Base-by-base conservation (phyloP, 2,113 vertebrate genomes). In the Plecturocebus donacophilus region DNA sequence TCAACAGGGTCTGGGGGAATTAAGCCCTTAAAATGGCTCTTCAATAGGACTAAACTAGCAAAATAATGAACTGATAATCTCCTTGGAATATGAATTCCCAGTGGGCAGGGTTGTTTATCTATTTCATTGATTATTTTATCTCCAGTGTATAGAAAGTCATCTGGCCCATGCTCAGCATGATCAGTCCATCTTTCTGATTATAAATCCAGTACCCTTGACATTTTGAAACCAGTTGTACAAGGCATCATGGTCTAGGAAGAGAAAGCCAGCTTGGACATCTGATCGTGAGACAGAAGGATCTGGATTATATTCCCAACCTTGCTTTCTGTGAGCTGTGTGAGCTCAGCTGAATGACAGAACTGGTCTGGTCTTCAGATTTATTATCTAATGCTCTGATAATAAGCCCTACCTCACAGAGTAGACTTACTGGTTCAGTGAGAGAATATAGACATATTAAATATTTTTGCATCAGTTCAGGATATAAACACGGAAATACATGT, bases 101-200 rank as follows among this genome's bases (percentile, higher is more conserved):
- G 27, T 2, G 0, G 16, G 14, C 49, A 52, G 30, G 13, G 6
- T 19, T 45, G n/a, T 52, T 38, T 40, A 27, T 42, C 49, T 75
- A 17, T 70, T 14, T 84, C 5, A 4, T 35, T 66, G 54, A 40
- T 12, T 32, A 30, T 20, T 42, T 0, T 27, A 11, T 40, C 45
- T 61, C 45, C 11, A 2, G 9, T 47, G 42, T 3, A 0, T 16
- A 68, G 2, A 30, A n/a, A 13, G 12, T 0, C 17, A 2, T 20
- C 47, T 23, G 20, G n/a, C 6, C 45, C 10, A 6, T 32, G 35
- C 13, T 86, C 20, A 21, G 16, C 2, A 0, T 5, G 10, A 7
- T 16, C 25, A 13, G 3, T 47, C 38, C 54, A 54, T 3, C 20
- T 85, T 84, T 58, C 52, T 30, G 42, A 9, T 27, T 80, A 8